These are phyloP conservation scores for Drosophila differens DNA, from an alignment of 2,888 invertebrate genomes.

Conservation along the genomic window DNA sequence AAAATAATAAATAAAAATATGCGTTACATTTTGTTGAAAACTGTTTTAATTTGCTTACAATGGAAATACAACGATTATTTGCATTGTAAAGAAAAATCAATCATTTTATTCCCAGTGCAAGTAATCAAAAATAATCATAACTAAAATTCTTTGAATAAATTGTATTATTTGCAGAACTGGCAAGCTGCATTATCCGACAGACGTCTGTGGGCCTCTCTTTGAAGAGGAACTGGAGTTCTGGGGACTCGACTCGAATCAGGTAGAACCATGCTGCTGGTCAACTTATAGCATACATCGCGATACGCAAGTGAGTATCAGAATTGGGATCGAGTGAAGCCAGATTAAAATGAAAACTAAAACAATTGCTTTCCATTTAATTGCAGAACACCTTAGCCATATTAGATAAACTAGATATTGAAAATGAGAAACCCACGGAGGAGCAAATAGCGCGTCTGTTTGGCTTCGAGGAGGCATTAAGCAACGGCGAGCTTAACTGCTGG, in stretches of 20 bases:
- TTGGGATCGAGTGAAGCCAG: neutral
- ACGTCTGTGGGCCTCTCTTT: constrained; percentile 98
- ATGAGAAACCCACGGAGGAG: constrained; percentile 96
- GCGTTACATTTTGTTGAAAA: neutral
- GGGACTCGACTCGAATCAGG: constrained; percentile 98
- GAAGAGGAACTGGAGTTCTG: constrained; percentile 98
- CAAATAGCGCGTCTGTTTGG: constrained; percentile 97
- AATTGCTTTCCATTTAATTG: neutral
- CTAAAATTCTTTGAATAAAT: neutral
- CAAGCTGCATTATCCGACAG: constrained; percentile 97
- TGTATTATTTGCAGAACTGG: constrained; percentile 89
- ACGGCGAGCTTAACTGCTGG: constrained; percentile 93
- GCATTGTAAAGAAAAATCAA: neutral
- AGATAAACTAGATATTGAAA: constrained; percentile 97
- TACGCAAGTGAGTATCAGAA: constrained; percentile 88
- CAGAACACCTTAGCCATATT: constrained; percentile 97
- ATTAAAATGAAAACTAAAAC: too few species aligned
- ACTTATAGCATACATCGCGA: constrained; percentile 95
- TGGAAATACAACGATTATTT: neutral
- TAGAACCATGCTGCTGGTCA: constrained; percentile 99
- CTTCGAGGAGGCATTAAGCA: constrained; percentile 93
- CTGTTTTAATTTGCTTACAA: neutral
- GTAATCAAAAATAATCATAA: neutral
- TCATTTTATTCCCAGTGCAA: neutral
- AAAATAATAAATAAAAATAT: neutral